Evolutionary conservation across 2,888 invertebrate species (phyloP).

Genomic region (Catocala fraxini): DNA sequence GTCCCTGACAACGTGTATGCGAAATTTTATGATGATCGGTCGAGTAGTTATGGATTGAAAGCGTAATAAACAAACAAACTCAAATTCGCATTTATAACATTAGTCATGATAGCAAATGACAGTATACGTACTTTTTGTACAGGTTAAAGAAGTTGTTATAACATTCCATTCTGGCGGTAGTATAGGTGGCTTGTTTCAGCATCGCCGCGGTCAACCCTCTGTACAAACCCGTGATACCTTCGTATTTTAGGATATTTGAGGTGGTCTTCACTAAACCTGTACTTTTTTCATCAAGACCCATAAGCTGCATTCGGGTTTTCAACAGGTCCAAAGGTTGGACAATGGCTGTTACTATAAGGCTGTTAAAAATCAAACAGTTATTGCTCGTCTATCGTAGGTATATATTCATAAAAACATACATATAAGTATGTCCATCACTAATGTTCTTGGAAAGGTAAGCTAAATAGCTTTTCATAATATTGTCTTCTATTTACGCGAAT

Average conservation of each 20-base stretch:
- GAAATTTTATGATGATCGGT: too few species aligned
- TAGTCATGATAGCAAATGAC: too few species aligned
- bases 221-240: slow-evolving; percentile 95
- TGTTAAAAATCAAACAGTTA: slow-evolving; percentile 27
- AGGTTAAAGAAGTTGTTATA: slow-evolving; percentile 94
- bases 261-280: slow-evolving; percentile 92
- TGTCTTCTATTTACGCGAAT: too few species aligned
- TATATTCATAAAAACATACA: background rate
- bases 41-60: too few species aligned
- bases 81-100: too few species aligned
- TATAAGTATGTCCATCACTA: background rate
- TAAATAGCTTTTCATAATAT: too few species aligned
- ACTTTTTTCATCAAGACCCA: slow-evolving; percentile 81
- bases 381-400: background rate
- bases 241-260: slow-evolving; percentile 91
- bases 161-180: slow-evolving; percentile 96
- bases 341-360: slow-evolving; percentile 63
- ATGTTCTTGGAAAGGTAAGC: too few species aligned
- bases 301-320: slow-evolving; percentile 78
- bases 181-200: slow-evolving; percentile 98
- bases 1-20: too few species aligned
- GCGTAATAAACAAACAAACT: too few species aligned
- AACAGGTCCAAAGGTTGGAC: slow-evolving; percentile 69
- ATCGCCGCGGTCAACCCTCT: slow-evolving; percentile 96
- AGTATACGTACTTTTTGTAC: slow-evolving; percentile 30